Base-by-base conservation (phyloP, 2,888 invertebrate species). In the Hedychridium roseum region DNA sequence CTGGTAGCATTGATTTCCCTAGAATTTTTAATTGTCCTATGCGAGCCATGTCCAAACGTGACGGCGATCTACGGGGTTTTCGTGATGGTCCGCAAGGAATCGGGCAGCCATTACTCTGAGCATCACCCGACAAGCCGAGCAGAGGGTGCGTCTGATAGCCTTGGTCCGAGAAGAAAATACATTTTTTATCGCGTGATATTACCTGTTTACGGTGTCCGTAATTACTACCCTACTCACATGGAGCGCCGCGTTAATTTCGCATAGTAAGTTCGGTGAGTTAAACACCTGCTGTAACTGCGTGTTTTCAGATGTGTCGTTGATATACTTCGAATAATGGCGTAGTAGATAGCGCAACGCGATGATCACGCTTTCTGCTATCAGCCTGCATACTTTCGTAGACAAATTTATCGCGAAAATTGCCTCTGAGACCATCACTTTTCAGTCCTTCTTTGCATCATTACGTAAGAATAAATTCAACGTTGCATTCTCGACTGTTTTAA, bases 231-330 rank as follows among this genome's bases (percentile, higher is more conserved):
- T 52, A 41, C 39, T 63, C 43, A n/a, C n/a, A 53, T 50, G 47
- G 59, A 48, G 47, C 15, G 16, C 44, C 37, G 36, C 50, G 39
- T 41, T 47, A n/a, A n/a, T 36, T 47, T 49, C 44, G 32, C 52
- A 48, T 50, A 51, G 49, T 54, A 55, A 64, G 57, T 55, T 66
- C 53, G 64, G 64, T 64, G 55, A 64, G 66, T 64, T 43, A 40
- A 56, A 43, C 38, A 57, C 50, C 36, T 50, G 37, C 40, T 38
- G 35, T 23, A 23, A 6, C 9, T 23, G 23, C 9, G 23, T 6
- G 5, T 6, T 23, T 6, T 5, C 9, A 5, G 5, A 23, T 23
- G 5, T 23, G 9, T 23, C 9, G 23, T 5, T 21, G 21, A 37
- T 21, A 37, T 37, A 20, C 23, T 9, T 23, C 23, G 5, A 6